Conservation (phyloP, 2,113 vertebrate species). For the Dicrurus megarhynchus region DNA sequence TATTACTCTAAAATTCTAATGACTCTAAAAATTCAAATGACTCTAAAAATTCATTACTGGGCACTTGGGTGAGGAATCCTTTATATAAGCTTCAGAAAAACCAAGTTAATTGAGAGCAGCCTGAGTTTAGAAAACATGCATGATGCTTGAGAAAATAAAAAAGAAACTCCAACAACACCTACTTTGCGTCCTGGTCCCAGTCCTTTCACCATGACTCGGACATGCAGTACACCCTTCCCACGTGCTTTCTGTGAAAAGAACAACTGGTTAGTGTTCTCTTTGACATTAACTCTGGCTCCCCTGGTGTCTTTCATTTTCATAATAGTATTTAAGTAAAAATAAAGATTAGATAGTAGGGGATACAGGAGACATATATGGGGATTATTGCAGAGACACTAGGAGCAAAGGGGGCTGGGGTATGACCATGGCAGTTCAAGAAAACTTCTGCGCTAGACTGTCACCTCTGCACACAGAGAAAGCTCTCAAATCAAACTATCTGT, state of each 20-base stretch:
- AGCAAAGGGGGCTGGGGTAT: not conserved
- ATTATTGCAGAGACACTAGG: not conserved
- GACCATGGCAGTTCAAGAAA: not conserved
- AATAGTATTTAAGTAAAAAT: not conserved
- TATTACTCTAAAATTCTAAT: not conserved
- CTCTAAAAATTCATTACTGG: not conserved
- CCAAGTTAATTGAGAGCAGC: not conserved
- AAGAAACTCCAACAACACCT: conserved; percentile 45
- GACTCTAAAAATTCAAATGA: not conserved
- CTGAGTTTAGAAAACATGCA: not conserved
- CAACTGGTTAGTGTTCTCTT: not conserved
- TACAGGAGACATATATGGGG: not conserved
- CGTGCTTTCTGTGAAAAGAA: conserved; percentile 82
- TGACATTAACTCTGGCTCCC: not conserved
- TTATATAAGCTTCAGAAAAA: not conserved
- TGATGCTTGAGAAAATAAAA: not conserved
- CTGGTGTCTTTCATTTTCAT: not conserved
- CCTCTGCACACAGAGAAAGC: not conserved
- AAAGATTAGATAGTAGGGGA: not conserved
- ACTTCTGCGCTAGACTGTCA: not conserved
- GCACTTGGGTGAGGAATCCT: not conserved
- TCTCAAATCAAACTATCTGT: not conserved
- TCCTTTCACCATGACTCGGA: conserved; percentile 91
- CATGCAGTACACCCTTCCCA: conserved; percentile 81
- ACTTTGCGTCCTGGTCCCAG: conserved; percentile 92